Base-by-base conservation (phyloP, 1,140 invertebrate genomes). In the Lordiphosa stackelbergi region DNA sequence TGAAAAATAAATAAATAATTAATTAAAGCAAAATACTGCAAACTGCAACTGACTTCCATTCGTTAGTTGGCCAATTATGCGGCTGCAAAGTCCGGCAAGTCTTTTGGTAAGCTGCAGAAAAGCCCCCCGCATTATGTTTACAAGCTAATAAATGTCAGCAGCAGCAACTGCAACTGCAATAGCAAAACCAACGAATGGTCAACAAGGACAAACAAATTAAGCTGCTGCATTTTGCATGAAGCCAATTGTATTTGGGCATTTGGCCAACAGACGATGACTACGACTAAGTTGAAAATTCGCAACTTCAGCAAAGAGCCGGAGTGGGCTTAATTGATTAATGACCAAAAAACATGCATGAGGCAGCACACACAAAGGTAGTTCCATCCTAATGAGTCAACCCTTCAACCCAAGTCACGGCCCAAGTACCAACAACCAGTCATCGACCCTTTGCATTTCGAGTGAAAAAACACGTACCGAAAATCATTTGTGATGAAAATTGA, bases 71-170 rank as follows among this genome's bases (percentile, higher is more conserved):
- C 13, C 53, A 70, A 58, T 71, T 71, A 61, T 68, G 64, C 49
- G 46, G 41, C 53, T 43, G 64, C 46, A 73, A 68, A 64, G 52
- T 59, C 58, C 36, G 52, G 35, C 53, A 66, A 72, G 66, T 73
- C 65, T 60, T 56, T 53, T 52, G 56, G 65, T 69, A 69, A 68
- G 64, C 64, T 68, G 28, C 47, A 53, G 66, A 68, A 68, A 68
- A 68, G 64, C 64, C 52, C 45, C 28, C 46, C 42, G 49, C 52
- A 75, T 63, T 57, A 65, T 73, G 59, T 73, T 79, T 62, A 69
- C 59, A 79, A 73, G 60, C 60, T 69, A 73, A 79, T 69, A 79
- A 66, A 74, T 68, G 66, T 60, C 66, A 64, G 45, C 71, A 59
- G 40, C 34, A 45, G n/a, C 22, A 24, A 37, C n/a, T 55, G 36